phyloP scores from a whole-genome alignment of 2,888 invertebrate species.

The Ectobius pallidus region DNA sequence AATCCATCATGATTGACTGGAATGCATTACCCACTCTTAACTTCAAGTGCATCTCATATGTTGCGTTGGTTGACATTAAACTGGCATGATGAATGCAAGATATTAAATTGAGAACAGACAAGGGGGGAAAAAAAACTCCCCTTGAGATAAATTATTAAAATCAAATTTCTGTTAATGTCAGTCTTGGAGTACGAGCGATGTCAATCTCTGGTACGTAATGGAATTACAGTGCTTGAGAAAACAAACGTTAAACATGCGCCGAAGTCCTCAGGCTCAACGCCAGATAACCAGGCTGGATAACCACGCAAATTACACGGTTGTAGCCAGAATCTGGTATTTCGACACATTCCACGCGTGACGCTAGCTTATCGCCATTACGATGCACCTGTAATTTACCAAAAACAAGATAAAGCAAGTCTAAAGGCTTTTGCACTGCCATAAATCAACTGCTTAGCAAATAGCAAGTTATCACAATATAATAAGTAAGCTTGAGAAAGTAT shows the following conservation, averaged over 20 bases:
- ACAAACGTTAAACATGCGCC: neutral
- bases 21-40: neutral
- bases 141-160: constrained; percentile 17
- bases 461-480: too few relatives aligned
- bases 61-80: neutral
- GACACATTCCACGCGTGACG: too few relatives aligned
- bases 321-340: too few relatives aligned
- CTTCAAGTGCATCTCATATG: neutral
- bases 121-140: neutral
- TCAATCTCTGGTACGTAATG: too few relatives aligned
- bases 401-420: too few relatives aligned
- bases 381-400: too few relatives aligned
- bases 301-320: neutral
- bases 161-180: constrained; percentile 28
- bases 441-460: too few relatives aligned
- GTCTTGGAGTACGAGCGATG: constrained; percentile 5
- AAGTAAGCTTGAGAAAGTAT: too few relatives aligned
- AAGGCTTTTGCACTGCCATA: too few relatives aligned
- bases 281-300: neutral
- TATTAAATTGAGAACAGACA: neutral
- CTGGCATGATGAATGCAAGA: neutral
- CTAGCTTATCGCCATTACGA: too few relatives aligned
- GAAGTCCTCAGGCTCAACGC: neutral
- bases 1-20: too few relatives aligned
- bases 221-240: too few relatives aligned